Conservation (phyloP, 2,113 vertebrate species). For the Gnathonemus echidnorhynchus region DNA sequence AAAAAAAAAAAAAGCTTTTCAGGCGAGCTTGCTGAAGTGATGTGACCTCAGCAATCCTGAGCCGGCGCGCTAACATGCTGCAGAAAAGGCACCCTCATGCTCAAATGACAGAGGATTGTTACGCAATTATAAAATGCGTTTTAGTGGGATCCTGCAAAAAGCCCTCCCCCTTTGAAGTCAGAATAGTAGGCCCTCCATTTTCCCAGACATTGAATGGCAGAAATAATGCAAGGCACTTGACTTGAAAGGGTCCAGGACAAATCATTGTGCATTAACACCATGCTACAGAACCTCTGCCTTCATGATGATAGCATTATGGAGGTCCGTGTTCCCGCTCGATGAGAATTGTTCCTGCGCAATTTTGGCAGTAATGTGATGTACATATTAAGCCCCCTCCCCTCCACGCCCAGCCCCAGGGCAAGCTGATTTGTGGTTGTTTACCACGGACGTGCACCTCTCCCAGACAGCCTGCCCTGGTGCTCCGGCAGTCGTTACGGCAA, state of each 20-base stretch:
- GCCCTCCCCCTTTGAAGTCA: constrained; percentile 6
- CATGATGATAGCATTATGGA: neutral
- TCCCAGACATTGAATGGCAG: neutral
- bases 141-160: constrained; percentile 52
- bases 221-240: constrained; percentile 7
- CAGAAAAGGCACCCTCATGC: constrained; percentile 43
- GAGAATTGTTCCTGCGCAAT: constrained; percentile 62
- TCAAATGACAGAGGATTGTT: constrained; percentile 52
- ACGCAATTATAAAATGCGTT: constrained; percentile 50
- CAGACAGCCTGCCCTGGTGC: neutral
- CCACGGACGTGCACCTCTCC: constrained; percentile 31
- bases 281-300: neutral
- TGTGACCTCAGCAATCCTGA: constrained; percentile 44
- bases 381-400: constrained; percentile 58
- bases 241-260: neutral
- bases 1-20: constrained; percentile 42
- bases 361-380: constrained; percentile 68
- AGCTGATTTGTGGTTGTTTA: constrained; percentile 65
- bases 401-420: constrained; percentile 53
- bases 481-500: neutral
- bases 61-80: constrained; percentile 33
- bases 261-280: constrained; percentile 11
- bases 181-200: neutral
- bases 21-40: constrained; percentile 47
- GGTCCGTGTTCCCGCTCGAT: constrained; percentile 51